A percentile compares a stretch with the other conserved stretches of the same genome.
phyloP scores from a whole-genome alignment of 2,797 vertebrate species.

The Bovichtus diacanthus region DNA sequence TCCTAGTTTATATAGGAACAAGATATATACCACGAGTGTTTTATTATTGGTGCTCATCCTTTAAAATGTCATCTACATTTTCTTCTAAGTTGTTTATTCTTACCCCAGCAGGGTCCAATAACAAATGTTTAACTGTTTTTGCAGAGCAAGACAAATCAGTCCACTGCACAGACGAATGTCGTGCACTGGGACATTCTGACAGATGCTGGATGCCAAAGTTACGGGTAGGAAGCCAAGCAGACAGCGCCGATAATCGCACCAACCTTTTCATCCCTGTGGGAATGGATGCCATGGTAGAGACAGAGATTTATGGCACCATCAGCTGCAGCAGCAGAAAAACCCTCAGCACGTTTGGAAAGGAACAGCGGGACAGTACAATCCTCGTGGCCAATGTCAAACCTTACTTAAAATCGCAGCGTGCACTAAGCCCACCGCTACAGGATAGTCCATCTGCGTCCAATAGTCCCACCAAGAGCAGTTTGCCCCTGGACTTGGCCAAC shows the following conservation, averaged over 20 bases:
- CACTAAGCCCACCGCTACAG: conserved; percentile 95
- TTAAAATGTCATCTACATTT: conserved; percentile 67
- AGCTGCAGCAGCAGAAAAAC: conserved; percentile 95
- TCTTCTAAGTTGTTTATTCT: conserved; percentile 57
- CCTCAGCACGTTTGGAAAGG: conserved; percentile 99
- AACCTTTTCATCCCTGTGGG: conserved; percentile 88
- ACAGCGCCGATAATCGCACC: conserved; percentile 90
- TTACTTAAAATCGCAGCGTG: conserved; percentile 98
- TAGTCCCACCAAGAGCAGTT: conserved; percentile 92
- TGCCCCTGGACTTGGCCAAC: conserved; percentile 90
- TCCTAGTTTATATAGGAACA: conserved; percentile 24
- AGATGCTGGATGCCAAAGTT: conserved; percentile 99
- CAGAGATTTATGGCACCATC: conserved; percentile 98
- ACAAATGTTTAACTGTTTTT: conserved; percentile 82
- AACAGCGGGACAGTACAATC: conserved; percentile 98
- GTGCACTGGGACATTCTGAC: conserved; percentile 98
- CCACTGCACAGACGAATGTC: conserved; percentile 99
- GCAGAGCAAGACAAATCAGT: conserved; percentile 97
- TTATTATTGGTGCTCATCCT: conserved; percentile 46
- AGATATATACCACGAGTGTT: background rate
- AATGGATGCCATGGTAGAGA: conserved; percentile 96
- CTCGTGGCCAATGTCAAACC: conserved; percentile 99
- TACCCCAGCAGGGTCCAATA: conserved; percentile 66
- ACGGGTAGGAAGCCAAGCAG: conserved; percentile 95
- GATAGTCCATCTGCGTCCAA: conserved; percentile 93